Conservation (phyloP, 2,113 vertebrate genomes). For the Seriola rivoliana region DNA sequence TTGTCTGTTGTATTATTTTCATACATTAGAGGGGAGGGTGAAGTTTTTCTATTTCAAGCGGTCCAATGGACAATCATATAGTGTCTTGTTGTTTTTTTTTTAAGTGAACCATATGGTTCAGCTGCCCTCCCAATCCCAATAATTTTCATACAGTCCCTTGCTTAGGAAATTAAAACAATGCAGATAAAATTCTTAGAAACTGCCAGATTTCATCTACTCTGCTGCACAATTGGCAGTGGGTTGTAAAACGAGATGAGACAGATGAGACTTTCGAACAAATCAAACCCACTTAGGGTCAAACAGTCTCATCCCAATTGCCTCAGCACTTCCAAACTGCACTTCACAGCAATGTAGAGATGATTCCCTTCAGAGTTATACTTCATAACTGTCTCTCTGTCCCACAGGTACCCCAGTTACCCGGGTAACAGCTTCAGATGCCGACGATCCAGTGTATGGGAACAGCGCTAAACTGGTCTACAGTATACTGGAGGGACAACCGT, state of each 20-base stretch:
- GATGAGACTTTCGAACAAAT: slow-evolving; percentile 25
- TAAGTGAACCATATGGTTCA: not conserved
- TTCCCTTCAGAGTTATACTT: slow-evolving; percentile 24
- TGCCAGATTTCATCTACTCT: not conserved
- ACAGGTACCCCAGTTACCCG: slow-evolving; percentile 95
- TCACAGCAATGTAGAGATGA: slow-evolving; percentile 26
- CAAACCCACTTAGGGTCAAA: slow-evolving; percentile 35
- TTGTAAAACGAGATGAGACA: not conserved
- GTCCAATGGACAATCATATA: not conserved
- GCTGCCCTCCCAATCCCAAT: not conserved
- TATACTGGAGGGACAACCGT: slow-evolving; percentile 97
- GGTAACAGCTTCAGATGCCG: slow-evolving; percentile 96
- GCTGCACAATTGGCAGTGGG: not conserved
- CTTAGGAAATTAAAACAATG: not conserved
- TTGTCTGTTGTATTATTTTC: no score
- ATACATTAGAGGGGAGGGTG: no score
- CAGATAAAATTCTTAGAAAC: not conserved
- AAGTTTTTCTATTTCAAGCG: not conserved
- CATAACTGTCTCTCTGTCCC: slow-evolving; percentile 51
- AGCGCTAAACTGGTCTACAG: slow-evolving; percentile 98
- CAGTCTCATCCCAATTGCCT: slow-evolving; percentile 29
- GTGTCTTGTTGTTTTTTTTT: not conserved
- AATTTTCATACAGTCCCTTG: not conserved
- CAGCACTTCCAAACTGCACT: slow-evolving; percentile 1
- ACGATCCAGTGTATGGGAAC: slow-evolving; percentile 98